phyloP scores from a whole-genome alignment of 2,888 invertebrate genomes.

The Papilio demoleus region DNA sequence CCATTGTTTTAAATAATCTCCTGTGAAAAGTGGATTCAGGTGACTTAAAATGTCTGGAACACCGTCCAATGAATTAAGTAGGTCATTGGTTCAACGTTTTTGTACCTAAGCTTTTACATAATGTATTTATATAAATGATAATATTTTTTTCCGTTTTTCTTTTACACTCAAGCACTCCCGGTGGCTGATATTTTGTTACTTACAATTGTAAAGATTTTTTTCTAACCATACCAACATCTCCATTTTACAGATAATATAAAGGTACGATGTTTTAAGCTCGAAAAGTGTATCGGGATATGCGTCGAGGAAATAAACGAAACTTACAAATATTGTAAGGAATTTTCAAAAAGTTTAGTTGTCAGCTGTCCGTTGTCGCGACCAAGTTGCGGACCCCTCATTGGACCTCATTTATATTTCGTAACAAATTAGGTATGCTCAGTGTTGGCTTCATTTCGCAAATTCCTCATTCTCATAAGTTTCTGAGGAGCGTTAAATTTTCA shows the following conservation, averaged over 20 bases:
- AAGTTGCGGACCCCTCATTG: conserved; percentile 47
- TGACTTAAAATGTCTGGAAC: not conserved
- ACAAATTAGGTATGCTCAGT: conserved; percentile 78
- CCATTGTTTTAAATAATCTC: not conserved
- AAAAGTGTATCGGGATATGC: too few relatives aligned
- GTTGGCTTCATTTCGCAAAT: conserved; percentile 76
- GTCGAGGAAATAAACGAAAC: not conserved
- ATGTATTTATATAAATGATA: not conserved
- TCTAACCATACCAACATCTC: too few relatives aligned
- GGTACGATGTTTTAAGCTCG: too few relatives aligned
- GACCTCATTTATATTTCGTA: conserved; percentile 71
- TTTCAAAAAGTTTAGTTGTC: conserved; percentile 27
- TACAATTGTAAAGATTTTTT: too few relatives aligned
- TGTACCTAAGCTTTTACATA: not conserved
- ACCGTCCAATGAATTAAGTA: not conserved
- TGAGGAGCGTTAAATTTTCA: conserved; percentile 78
- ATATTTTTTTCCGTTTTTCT: too few relatives aligned
- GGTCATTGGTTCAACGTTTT: not conserved
- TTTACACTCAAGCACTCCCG: too few relatives aligned
- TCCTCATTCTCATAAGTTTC: conserved; percentile 76
- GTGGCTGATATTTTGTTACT: too few relatives aligned
- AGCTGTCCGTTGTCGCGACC: conserved; percentile 24
- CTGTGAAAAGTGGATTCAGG: conserved; percentile 5
- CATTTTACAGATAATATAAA: too few relatives aligned
- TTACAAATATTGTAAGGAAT: not conserved